Percentiles rank a stretch among this genome's conserved stretches.
Evolutionary conservation across 2,888 invertebrate genomes (phyloP).

Genomic region (Agrochola circellaris): DNA sequence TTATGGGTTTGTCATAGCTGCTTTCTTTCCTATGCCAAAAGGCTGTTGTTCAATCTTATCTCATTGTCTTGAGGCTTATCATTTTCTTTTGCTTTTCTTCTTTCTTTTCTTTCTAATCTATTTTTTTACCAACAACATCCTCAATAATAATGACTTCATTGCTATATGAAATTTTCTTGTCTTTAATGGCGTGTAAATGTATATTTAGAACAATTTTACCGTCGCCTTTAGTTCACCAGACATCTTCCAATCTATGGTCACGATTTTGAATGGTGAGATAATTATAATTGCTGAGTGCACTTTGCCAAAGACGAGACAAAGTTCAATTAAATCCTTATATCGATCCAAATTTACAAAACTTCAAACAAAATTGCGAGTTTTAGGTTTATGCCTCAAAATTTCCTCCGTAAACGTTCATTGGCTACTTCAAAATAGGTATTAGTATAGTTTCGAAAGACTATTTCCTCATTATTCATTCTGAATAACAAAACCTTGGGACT

Average conservation of each 20-base stretch:
- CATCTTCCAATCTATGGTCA: conserved; percentile 55
- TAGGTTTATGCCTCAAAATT: conserved; percentile 1
- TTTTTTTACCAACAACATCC: neutral
- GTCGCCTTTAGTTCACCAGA: conserved; percentile 14
- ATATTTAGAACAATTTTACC: conserved; percentile 31
- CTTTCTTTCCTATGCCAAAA: neutral
- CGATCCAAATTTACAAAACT: too few relatives aligned
- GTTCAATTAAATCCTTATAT: conserved; percentile 38
- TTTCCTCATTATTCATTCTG: conserved; percentile 49
- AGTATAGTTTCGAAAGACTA: conserved; percentile 38
- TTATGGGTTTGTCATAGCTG: neutral
- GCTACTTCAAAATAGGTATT: conserved; percentile 17
- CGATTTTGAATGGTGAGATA: conserved; percentile 52
- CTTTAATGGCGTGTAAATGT: conserved; percentile 15
- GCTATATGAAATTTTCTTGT: neutral
- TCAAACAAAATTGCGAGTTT: conserved; percentile 7
- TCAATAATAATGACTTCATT: neutral
- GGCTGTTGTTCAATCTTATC: neutral
- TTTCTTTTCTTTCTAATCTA: neutral
- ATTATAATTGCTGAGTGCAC: conserved; percentile 40
- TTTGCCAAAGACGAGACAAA: conserved; percentile 21
- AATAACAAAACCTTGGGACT: conserved; percentile 42
- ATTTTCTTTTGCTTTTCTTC: neutral
- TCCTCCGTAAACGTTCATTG: conserved; percentile 9
- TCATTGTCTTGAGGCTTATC: neutral